Evolutionary conservation across 2,888 invertebrate genomes (phyloP).

Genomic region (Folsomia manolachei): DNA sequence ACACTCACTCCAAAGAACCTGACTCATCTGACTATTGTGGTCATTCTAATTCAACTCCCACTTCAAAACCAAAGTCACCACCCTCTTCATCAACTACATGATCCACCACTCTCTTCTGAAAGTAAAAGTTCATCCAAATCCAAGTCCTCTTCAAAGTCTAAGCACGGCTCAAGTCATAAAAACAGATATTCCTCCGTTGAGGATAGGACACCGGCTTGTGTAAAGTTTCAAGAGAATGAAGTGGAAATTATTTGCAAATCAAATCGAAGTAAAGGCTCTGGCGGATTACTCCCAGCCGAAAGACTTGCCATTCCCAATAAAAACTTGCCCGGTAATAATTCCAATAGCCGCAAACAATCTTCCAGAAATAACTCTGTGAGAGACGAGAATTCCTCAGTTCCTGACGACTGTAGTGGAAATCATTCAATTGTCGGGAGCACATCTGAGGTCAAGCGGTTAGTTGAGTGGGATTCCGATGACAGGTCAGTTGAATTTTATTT

Average conservation of each 20-base stretch:
- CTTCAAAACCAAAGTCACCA: neutral
- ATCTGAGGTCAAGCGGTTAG: constrained; percentile 60
- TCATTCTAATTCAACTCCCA: constrained; percentile 3
- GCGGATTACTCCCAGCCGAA: constrained; percentile 44
- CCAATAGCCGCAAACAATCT: constrained; percentile 9
- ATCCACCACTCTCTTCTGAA: neutral
- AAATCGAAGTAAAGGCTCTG: constrained; percentile 28
- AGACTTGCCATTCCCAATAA: constrained; percentile 46
- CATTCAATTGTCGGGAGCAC: constrained; percentile 18
- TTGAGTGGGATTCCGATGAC: constrained; percentile 62
- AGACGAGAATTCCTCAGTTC: constrained; percentile 13
- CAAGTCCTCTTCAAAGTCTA: constrained; percentile 12
- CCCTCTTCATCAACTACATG: neutral
- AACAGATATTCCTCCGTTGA: neutral
- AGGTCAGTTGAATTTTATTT: constrained; percentile 53
- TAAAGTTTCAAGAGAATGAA: constrained; percentile 11
- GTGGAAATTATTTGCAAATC: constrained; percentile 9
- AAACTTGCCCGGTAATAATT: constrained; percentile 17
- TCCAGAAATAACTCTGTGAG: constrained; percentile 18
- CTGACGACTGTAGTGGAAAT: constrained; percentile 4
- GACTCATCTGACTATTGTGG: no score
- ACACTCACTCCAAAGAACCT: no score
- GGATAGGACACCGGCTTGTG: neutral
- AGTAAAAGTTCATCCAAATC: constrained; percentile 8
- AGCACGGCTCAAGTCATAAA: neutral